Evolutionary conservation across 1,140 invertebrate genomes (phyloP).

Genomic region (Ceratina calcarata): DNA sequence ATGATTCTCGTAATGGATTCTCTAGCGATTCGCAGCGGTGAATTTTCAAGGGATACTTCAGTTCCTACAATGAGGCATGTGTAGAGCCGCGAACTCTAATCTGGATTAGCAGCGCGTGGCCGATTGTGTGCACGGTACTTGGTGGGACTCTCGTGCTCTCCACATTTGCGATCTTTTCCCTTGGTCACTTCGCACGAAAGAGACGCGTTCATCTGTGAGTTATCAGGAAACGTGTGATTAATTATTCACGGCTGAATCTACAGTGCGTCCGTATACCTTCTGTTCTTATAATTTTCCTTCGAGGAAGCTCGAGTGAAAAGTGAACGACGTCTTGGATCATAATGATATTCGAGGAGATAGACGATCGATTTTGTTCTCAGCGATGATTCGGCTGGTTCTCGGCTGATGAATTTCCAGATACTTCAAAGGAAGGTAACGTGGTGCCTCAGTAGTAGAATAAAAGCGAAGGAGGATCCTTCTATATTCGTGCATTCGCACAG

Average conservation of each 20-base stretch:
- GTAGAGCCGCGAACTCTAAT: background rate
- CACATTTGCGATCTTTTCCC: background rate
- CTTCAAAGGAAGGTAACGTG: constrained; percentile 49
- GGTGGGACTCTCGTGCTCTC: background rate
- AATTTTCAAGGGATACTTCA: constrained; percentile 1
- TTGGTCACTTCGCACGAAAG: background rate
- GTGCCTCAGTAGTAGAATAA: background rate
- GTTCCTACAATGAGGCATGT: too few species aligned
- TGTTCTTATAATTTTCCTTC: background rate
- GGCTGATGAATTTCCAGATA: constrained; percentile 28
- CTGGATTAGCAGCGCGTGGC: constrained; percentile 4
- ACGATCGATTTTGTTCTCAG: constrained; percentile 18
- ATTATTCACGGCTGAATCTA: background rate
- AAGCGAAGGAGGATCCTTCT: constrained; percentile 28
- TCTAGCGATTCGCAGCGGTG: background rate
- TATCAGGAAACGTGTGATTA: constrained; percentile 7
- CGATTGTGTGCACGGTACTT: background rate
- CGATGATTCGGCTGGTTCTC: constrained; percentile 37
- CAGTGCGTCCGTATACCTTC: too few species aligned
- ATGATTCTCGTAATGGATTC: background rate
- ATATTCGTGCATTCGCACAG: background rate
- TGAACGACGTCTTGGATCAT: constrained; percentile 6
- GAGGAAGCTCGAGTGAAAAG: background rate
- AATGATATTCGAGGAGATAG: constrained; percentile 1
- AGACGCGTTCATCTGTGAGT: constrained; percentile 1